Base-by-base conservation (phyloP, 2,888 invertebrate genomes). In the Acleris literana region DNA sequence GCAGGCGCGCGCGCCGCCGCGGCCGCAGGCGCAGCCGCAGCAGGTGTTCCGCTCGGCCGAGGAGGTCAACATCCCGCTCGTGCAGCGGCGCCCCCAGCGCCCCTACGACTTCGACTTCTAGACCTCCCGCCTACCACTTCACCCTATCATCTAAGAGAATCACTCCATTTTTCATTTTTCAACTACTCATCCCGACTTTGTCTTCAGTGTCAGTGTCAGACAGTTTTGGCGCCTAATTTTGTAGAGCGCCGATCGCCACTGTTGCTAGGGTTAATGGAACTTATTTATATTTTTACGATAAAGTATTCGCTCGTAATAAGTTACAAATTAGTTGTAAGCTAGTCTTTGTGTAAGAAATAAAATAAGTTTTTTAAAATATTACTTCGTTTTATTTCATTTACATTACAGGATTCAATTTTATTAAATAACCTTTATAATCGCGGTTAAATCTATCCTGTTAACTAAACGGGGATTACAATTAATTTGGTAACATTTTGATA, bases 11-110 rank as follows among this genome's bases (percentile, higher is more conserved):
- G 85, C 78, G 68, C 81, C 83, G 78, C 80, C 76, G 72, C 73
- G 74, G 73, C 81, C 81, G 70, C 85, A 81, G 51, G 81, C 74
- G 70, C 79, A 70, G 70, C 85, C 80, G 48, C 92, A 93, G 69
- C 96, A 97, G 80, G 97, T 97, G 54, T 97, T 96, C 88, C 95
- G 96, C 76, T 95, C 96, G 49, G 96, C 97, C 4, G 97, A 97
- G 83, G 97, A 97, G 82, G 96, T 97, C 58, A 97, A 97, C 83
- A 97, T 97, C 75, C 96, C 97, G 4, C 93, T 97, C 59, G 95
- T 95, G 69, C 97, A 97, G 82, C 94, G 97, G 80, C 94, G 97
- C 76, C 97, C 97, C 6, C 88, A 88, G 64, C 87, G 91, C 68
- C 92, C 91, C 22, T 91, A 87, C 71, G 91, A 92, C 67, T 91